Percentiles rank a stretch among this genome's conserved stretches.
These are phyloP conservation scores for Callyntrura sp. DNA, from an alignment of 2,888 invertebrate genomes.

Conservation along the genomic window DNA sequence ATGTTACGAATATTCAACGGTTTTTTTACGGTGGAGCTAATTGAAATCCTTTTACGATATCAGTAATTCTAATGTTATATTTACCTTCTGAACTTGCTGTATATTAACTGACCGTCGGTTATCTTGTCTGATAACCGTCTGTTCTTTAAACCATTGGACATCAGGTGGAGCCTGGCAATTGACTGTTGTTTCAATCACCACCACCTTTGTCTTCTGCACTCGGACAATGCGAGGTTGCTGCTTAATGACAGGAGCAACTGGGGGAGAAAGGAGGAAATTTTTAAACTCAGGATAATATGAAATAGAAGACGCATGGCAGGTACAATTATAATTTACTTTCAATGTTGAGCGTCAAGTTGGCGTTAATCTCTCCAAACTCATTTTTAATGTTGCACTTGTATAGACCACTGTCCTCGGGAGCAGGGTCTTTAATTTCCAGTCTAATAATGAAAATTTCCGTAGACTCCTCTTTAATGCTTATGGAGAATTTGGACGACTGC, in stretches of 20 bases:
- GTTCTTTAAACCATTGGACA: constrained; percentile 97
- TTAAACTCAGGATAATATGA: neutral
- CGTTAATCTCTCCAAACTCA: constrained; percentile 97
- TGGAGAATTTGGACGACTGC: constrained; percentile 93
- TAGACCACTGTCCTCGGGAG: constrained; percentile 97
- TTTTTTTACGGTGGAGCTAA: neutral
- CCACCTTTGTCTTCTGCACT: constrained; percentile 95
- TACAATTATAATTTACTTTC: constrained; percentile 96
- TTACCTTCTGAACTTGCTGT: constrained; percentile 92
- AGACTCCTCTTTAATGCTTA: constrained; percentile 88
- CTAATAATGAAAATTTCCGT: constrained; percentile 94
- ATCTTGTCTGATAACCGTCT: constrained; percentile 91
- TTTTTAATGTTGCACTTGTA: constrained; percentile 99
- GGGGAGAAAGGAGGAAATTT: constrained; percentile 75
- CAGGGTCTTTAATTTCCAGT: constrained; percentile 95
- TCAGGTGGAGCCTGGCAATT: constrained; percentile 97
- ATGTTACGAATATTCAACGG: neutral
- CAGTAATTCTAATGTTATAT: neutral
- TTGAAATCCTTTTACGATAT: neutral
- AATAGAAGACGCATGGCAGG: too few relatives aligned
- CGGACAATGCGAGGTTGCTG: constrained; percentile 96
- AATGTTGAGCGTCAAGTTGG: constrained; percentile 98
- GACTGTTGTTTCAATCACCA: constrained; percentile 97
- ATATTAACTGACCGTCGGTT: constrained; percentile 91
- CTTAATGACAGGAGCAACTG: constrained; percentile 96